A percentile compares a stretch with the other conserved stretches of the same genome.
Evolutionary conservation across 2,113 vertebrate species (phyloP).

Genomic region (Neodon shergylaensis): DNA sequence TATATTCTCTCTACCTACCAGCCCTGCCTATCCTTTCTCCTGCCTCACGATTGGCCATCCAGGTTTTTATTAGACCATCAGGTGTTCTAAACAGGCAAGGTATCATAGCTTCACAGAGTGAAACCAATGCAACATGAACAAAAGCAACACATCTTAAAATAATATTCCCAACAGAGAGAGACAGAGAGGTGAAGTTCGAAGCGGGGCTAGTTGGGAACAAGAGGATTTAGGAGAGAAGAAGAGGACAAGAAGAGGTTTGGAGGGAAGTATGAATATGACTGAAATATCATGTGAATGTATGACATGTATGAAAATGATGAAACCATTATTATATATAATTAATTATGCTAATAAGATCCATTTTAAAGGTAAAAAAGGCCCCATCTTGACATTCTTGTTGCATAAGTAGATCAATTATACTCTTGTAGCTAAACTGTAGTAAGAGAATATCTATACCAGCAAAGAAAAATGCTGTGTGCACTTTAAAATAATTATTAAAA

Average conservation of each 20-base stretch:
- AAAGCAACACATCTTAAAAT: no score
- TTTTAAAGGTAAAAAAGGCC: not conserved
- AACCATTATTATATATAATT: not conserved
- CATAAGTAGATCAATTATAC: not conserved
- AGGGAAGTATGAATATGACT: not conserved
- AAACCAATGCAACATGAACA: no score
- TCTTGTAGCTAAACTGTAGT: not conserved
- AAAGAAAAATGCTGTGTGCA: not conserved
- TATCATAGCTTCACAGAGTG: no score
- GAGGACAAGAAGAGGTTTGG: not conserved
- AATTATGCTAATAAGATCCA: not conserved
- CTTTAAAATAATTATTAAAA: conserved; percentile 36
- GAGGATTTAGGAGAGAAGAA: not conserved
- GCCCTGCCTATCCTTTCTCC: no score
- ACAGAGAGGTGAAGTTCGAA: no score
- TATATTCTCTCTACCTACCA: no score
- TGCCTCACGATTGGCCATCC: no score
- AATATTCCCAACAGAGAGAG: no score
- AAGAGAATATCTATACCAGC: not conserved
- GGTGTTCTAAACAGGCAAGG: no score
- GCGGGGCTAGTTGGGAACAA: no score
- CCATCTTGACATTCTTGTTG: not conserved
- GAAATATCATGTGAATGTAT: not conserved
- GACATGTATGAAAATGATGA: not conserved
- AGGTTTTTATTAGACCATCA: no score